Evolutionary conservation across 1,140 invertebrate genomes (phyloP).

Genomic region (Tetranychus cinnabarinus): DNA sequence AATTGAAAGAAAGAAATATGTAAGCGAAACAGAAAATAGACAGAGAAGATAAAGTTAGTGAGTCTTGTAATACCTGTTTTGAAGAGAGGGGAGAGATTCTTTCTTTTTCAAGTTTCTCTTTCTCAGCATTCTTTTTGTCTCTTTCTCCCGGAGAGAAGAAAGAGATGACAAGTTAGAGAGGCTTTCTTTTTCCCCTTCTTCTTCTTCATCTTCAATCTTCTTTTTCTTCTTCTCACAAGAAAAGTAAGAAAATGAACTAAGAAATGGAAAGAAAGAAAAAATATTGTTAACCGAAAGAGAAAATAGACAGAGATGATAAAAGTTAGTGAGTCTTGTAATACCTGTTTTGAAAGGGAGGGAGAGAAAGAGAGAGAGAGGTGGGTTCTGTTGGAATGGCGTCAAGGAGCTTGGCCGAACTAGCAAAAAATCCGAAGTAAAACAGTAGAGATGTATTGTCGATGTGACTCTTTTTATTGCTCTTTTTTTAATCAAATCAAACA

Average conservation of each 20-base stretch:
- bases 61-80: not conserved
- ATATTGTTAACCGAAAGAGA: not conserved
- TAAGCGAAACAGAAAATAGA: no score
- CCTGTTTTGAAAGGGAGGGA: not conserved
- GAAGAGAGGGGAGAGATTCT: not conserved
- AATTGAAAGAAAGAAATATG: not conserved
- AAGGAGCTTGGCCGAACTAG: not conserved
- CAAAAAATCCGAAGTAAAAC: not conserved
- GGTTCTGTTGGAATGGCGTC: not conserved
- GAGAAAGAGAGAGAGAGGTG: not conserved
- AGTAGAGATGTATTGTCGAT: no score
- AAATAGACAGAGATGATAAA: not conserved
- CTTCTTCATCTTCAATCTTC: no score
- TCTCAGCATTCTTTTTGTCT: not conserved
- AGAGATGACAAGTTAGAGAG: not conserved
- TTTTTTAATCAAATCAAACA: no score
- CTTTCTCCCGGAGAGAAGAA: not conserved
- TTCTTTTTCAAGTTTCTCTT: not conserved
- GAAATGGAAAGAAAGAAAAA: not conserved
- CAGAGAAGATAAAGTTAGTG: not conserved
- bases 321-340: not conserved
- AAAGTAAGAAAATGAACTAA: not conserved
- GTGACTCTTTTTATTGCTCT: no score
- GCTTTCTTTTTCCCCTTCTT: no score
- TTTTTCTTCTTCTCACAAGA: not conserved